phyloP scores from a whole-genome alignment of 2,888 invertebrate species.

The Dryocosmus kuriphilus region DNA sequence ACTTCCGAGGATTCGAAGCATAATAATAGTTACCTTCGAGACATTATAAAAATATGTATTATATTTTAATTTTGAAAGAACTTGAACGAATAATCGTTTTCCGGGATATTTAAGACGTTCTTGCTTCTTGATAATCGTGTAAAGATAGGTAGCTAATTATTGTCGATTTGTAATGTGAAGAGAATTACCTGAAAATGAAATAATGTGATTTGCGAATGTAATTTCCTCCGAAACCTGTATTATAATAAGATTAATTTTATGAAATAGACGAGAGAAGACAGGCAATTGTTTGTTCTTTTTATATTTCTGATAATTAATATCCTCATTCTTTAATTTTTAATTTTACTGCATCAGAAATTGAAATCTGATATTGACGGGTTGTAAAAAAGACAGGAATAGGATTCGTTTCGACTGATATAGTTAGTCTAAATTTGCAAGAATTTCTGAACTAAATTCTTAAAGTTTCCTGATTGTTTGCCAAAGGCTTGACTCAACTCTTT shows the following conservation, averaged over 20 bases:
- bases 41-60: neutral
- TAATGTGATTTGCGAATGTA: constrained; percentile 14
- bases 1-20: neutral
- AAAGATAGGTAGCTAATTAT: constrained; percentile 25
- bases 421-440: constrained; percentile 55
- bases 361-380: neutral
- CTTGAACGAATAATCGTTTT: neutral
- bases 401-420: neutral
- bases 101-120: neutral
- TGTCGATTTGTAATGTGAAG: constrained; percentile 40
- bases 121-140: neutral
- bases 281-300: neutral
- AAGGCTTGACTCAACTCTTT: constrained; percentile 22
- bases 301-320: neutral
- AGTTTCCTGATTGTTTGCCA: constrained; percentile 52
- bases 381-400: neutral
- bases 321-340: neutral
- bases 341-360: neutral
- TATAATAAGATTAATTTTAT: constrained; percentile 8
- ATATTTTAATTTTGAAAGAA: constrained; percentile 40
- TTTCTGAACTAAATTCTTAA: constrained; percentile 47
- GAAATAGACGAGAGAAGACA: neutral
- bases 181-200: constrained; percentile 42
- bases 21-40: neutral
- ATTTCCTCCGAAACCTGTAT: constrained; percentile 3